Evolutionary conservation across 2,888 invertebrate species (phyloP).

Genomic region (Merodon equestris): DNA sequence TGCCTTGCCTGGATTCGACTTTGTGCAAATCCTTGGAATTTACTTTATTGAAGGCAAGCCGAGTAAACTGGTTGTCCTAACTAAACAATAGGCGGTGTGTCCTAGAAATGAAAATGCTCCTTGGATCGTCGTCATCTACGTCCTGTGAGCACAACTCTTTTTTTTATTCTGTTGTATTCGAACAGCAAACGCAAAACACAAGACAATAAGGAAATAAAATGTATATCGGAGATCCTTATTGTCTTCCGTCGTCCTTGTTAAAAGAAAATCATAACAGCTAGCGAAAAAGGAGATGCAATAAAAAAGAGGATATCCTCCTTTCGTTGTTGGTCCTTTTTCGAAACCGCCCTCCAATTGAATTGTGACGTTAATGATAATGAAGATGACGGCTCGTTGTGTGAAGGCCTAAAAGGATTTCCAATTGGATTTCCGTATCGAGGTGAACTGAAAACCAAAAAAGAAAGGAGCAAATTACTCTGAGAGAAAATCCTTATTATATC

Average conservation of each 20-base stretch:
- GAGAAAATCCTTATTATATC: slow-evolving; percentile 46
- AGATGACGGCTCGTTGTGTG: slow-evolving; percentile 54
- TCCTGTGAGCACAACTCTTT: slow-evolving; percentile 31
- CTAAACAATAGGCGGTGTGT: slow-evolving; percentile 37
- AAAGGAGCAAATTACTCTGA: slow-evolving; percentile 36
- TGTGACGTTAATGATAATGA: slow-evolving; percentile 67
- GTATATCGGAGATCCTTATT: slow-evolving; percentile 43
- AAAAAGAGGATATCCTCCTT: slow-evolving; percentile 9
- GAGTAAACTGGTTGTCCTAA: slow-evolving; percentile 10
- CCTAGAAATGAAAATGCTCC: slow-evolving; percentile 46
- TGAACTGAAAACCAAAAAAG: background rate
- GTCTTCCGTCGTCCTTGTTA: slow-evolving; percentile 28
- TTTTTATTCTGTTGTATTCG: slow-evolving; percentile 4
- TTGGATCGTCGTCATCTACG: background rate
- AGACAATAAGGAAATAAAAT: slow-evolving; percentile 10
- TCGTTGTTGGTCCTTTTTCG: slow-evolving; percentile 30
- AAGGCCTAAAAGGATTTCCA: slow-evolving; percentile 63
- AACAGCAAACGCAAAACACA: slow-evolving; percentile 3
- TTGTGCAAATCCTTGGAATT: slow-evolving; percentile 46
- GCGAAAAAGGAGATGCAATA: slow-evolving; percentile 4
- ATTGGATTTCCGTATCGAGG: slow-evolving; percentile 62
- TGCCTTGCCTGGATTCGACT: slow-evolving; percentile 2
- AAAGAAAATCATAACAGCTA: background rate
- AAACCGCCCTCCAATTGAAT: slow-evolving; percentile 54
- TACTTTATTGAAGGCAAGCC: slow-evolving; percentile 34